Conservation (phyloP, 2,888 invertebrate genomes). For the Portevinia maculata region DNA sequence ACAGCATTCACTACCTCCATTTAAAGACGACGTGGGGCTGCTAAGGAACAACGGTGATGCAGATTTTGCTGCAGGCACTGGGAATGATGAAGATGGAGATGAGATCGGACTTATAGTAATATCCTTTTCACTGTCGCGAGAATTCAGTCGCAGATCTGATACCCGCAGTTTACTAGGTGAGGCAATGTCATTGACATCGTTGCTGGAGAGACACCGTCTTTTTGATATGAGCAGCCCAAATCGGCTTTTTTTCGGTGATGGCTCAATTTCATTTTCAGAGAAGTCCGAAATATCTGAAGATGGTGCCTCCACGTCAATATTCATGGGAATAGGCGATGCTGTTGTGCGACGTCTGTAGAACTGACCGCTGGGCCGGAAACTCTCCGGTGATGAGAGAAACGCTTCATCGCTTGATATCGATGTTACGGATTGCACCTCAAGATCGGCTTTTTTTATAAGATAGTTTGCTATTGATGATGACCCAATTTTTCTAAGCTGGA, state of each 20-base stretch:
- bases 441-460: constrained; percentile 87
- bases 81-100: constrained; percentile 78
- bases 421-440: constrained; percentile 90
- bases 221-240: constrained; percentile 84
- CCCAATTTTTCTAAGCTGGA: constrained; percentile 87
- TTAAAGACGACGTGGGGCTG: constrained; percentile 22
- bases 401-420: constrained; percentile 84
- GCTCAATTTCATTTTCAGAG: constrained; percentile 88
- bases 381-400: constrained; percentile 80
- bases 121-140: constrained; percentile 85
- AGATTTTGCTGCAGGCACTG: constrained; percentile 78
- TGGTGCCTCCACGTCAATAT: constrained; percentile 80
- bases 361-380: constrained; percentile 81
- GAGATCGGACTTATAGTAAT: constrained; percentile 77
- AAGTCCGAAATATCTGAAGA: constrained; percentile 84
- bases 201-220: constrained; percentile 81
- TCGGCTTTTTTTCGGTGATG: constrained; percentile 88
- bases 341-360: constrained; percentile 81
- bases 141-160: constrained; percentile 87
- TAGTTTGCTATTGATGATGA: constrained; percentile 90
- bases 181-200: constrained; percentile 84
- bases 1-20: constrained; percentile 43
- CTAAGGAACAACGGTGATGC: constrained; percentile 41
- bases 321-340: constrained; percentile 81
- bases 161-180: constrained; percentile 89